phyloP scores from a whole-genome alignment of 2,113 vertebrate genomes.

The Istiophorus platypterus region DNA sequence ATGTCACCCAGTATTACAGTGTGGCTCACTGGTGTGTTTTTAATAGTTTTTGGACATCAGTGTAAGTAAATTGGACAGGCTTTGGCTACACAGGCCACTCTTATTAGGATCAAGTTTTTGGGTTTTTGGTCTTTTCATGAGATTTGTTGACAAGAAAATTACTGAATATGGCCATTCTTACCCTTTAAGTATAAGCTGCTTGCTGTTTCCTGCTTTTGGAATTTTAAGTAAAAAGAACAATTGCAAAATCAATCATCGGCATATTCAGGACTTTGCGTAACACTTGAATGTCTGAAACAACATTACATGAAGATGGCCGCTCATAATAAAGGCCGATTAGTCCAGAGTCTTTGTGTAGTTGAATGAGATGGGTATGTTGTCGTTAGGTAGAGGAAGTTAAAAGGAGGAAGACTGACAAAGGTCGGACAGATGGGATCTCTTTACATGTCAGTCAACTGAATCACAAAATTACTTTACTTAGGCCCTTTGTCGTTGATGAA shows the following conservation, averaged over 20 bases:
- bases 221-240: slow-evolving; percentile 24
- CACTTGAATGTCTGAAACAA: slow-evolving; percentile 2
- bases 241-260: slow-evolving; percentile 37
- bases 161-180: neutral
- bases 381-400: slow-evolving; percentile 9
- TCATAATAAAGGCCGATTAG: slow-evolving; percentile 26
- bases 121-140: neutral
- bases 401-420: slow-evolving; percentile 33
- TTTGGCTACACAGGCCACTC: neutral
- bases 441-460: slow-evolving; percentile 43
- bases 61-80: too few species aligned
- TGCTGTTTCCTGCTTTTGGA: slow-evolving; percentile 4
- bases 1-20: neutral
- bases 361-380: slow-evolving; percentile 32
- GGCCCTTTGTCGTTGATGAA: slow-evolving; percentile 56
- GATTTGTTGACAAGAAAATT: neutral
- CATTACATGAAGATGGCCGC: neutral
- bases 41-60: too few species aligned
- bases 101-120: neutral
- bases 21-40: too few species aligned
- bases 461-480: slow-evolving; percentile 63
- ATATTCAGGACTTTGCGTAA: slow-evolving; percentile 9
- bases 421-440: slow-evolving; percentile 62
- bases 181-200: neutral
- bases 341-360: slow-evolving; percentile 29